Conservation (phyloP, 2,888 invertebrate species). For the Tolmerus cingulatus region DNA sequence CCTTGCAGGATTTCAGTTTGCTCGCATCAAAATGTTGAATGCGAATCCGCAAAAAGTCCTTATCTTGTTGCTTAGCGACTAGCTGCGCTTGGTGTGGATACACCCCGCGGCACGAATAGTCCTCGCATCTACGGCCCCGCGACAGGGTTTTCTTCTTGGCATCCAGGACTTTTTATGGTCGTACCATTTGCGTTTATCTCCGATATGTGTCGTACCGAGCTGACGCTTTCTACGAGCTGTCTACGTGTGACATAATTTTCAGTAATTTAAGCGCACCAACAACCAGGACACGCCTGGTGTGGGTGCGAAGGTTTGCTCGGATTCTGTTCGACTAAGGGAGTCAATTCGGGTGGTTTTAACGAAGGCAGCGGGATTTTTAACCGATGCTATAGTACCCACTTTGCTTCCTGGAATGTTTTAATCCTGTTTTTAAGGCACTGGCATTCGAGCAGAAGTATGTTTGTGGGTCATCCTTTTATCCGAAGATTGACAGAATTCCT, state of each 20-base stretch:
- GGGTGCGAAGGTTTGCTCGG: neutral
- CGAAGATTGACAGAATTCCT: neutral
- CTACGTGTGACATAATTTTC: slow-evolving; percentile 32
- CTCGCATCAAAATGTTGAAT: slow-evolving; percentile 14
- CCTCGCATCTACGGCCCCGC: neutral
- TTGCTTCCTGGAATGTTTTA: neutral
- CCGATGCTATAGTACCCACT: neutral
- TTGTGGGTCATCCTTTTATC: neutral
- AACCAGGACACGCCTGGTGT: neutral
- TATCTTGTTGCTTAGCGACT: neutral
- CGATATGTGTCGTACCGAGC: slow-evolving; percentile 5
- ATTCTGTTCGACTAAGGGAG: neutral
- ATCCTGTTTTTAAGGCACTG: neutral
- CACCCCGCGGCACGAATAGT: neutral
- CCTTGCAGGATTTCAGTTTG: neutral
- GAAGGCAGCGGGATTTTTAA: neutral
- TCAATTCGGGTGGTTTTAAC: slow-evolving; percentile 4
- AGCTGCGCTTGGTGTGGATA: neutral
- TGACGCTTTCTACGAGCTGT: slow-evolving; percentile 25
- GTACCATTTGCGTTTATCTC: slow-evolving; percentile 21
- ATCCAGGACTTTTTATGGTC: neutral
- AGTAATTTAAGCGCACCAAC: slow-evolving; percentile 4
- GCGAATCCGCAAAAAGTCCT: slow-evolving; percentile 10
- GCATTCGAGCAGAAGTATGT: neutral
- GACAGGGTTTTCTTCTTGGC: neutral